A percentile compares a stretch with the other conserved stretches of the same genome.
These are phyloP conservation scores for Hippoglossus hippoglossus DNA, from an alignment of 2,797 vertebrate species.

Conservation along the genomic window DNA sequence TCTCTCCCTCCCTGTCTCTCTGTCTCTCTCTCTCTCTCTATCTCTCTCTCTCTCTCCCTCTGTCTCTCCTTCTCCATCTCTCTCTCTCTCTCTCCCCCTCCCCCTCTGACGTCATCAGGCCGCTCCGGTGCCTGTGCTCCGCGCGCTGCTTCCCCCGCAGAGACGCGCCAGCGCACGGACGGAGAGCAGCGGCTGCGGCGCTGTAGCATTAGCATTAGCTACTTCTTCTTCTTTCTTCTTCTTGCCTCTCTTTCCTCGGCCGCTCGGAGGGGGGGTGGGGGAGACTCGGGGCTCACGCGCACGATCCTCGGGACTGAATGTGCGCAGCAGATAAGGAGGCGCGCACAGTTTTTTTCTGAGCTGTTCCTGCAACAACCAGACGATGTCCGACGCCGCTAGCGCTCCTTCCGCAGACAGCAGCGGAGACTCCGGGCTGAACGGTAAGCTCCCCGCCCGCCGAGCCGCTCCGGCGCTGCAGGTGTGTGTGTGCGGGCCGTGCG, in stretches of 20 bases:
- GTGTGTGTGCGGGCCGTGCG: too few relatives aligned
- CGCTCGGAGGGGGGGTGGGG: neutral
- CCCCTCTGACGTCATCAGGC: too few relatives aligned
- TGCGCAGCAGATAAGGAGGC: constrained; percentile 47
- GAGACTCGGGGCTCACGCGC: neutral
- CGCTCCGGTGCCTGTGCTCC: too few relatives aligned
- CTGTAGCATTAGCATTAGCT: neutral
- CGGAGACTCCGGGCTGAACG: constrained; percentile 85
- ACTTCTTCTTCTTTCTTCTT: neutral
- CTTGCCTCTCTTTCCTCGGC: neutral
- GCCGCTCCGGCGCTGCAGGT: neutral
- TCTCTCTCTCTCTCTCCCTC: too few relatives aligned
- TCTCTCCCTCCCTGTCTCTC: too few relatives aligned
- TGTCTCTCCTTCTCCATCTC: too few relatives aligned
- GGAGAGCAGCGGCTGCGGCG: neutral
- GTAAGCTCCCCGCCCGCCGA: constrained; percentile 57
- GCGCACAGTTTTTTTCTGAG: constrained; percentile 46
- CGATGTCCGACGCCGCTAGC: constrained; percentile 81
- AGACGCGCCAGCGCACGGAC: too few relatives aligned
- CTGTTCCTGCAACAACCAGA: constrained; percentile 50
- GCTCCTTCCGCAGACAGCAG: constrained; percentile 73
- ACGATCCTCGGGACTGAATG: constrained; percentile 69
- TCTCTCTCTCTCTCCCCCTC: too few relatives aligned
- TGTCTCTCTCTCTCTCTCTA: too few relatives aligned
- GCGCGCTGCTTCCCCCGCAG: too few relatives aligned